Evolutionary conservation across 2,888 invertebrate species (phyloP).

Genomic region (Formica aserva): DNA sequence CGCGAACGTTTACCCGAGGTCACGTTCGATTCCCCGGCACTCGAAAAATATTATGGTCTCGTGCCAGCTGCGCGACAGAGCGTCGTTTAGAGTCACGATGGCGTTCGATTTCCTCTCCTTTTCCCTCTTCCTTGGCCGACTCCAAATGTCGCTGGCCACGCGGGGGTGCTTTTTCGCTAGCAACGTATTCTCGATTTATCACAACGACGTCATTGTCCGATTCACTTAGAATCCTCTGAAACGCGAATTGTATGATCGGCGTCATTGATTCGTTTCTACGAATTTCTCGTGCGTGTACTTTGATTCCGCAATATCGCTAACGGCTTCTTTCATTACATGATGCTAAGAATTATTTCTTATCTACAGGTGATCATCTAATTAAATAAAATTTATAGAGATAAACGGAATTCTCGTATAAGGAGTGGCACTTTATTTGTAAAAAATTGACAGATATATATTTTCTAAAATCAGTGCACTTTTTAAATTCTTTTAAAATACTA

Average conservation of each 20-base stretch:
- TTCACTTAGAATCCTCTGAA: slow-evolving; percentile 31
- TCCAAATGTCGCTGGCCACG: not conserved
- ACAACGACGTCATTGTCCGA: slow-evolving; percentile 43
- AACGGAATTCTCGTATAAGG: not conserved
- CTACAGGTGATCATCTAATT: not conserved
- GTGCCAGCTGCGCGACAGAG: slow-evolving; percentile 62
- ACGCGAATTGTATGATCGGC: slow-evolving; percentile 37
- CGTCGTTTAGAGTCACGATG: slow-evolving; percentile 47
- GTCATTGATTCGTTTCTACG: not conserved
- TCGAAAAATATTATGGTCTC: slow-evolving; percentile 62
- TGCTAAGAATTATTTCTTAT: not conserved
- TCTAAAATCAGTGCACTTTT: not conserved
- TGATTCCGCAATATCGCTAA: slow-evolving; percentile 12
- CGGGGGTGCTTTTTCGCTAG: slow-evolving; percentile 43
- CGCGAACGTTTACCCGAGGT: slow-evolving; percentile 53
- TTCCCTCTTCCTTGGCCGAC: not conserved
- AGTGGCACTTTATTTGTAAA: not conserved
- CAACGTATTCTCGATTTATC: slow-evolving; percentile 47
- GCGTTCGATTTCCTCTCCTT: slow-evolving; percentile 8
- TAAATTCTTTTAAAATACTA: not conserved
- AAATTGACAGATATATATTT: not conserved
- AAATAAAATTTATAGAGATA: not conserved
- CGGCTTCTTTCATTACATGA: not conserved
- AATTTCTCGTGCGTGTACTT: slow-evolving; percentile 5
- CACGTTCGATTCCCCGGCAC: slow-evolving; percentile 61